Conservation (phyloP, 2,888 invertebrate genomes). For the Sarcophaga subvicina region DNA sequence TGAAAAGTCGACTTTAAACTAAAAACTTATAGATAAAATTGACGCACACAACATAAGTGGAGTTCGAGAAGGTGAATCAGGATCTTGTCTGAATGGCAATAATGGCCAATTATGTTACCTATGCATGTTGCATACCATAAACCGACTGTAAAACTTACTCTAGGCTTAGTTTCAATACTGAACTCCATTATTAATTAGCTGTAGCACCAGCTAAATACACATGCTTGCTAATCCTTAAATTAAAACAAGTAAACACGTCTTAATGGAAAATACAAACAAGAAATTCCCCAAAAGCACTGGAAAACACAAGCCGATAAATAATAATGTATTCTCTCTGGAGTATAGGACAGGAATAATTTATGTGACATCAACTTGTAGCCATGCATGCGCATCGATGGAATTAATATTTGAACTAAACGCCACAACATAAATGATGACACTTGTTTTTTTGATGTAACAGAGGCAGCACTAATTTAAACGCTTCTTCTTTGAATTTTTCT, state of each 20-base stretch:
- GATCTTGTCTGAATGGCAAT: too few relatives aligned
- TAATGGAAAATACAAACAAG: constrained; percentile 60
- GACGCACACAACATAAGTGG: too few relatives aligned
- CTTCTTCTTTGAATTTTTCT: constrained; percentile 30
- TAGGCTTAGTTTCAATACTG: too few relatives aligned
- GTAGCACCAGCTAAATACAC: neutral
- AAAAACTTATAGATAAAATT: too few relatives aligned
- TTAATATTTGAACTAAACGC: constrained; percentile 59
- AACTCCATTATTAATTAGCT: neutral
- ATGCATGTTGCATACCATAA: too few relatives aligned
- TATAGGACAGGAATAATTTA: too few relatives aligned
- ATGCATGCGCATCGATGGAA: constrained; percentile 27
- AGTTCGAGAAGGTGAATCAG: too few relatives aligned
- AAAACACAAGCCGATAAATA: constrained; percentile 54
- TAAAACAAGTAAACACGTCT: constrained; percentile 6
- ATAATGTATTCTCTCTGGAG: constrained; percentile 25
- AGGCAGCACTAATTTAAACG: constrained; percentile 46
- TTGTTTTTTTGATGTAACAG: constrained; percentile 20
- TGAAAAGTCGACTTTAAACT: too few relatives aligned
- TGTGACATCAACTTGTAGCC: neutral
- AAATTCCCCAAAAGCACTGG: constrained; percentile 27
- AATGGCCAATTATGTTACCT: too few relatives aligned
- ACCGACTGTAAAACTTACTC: too few relatives aligned
- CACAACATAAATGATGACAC: constrained; percentile 66
- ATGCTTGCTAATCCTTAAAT: constrained; percentile 29